Conservation (phyloP, 2,113 vertebrate species). For the Dicentrarchus labrax region DNA sequence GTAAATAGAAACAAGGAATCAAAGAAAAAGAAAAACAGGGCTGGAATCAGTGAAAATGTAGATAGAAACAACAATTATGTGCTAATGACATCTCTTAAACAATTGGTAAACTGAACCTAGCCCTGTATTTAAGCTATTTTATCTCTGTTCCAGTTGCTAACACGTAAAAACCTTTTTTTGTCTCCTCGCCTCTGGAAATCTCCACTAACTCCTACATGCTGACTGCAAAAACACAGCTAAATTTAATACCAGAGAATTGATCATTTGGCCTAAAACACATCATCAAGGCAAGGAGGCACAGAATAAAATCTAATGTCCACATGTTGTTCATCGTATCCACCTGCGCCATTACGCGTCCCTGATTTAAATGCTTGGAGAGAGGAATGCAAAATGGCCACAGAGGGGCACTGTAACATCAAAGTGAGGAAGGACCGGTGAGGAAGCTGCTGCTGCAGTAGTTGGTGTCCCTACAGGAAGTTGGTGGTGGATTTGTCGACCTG, state of each 20-base stretch:
- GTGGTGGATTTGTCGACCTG: conserved; percentile 36
- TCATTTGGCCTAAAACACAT: neutral
- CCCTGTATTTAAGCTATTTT: neutral
- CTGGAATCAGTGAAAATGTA: neutral
- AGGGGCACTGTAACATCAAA: neutral
- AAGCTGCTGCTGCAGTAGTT: neutral
- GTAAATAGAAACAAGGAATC: neutral
- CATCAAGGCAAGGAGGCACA: conserved; percentile 9
- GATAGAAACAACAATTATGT: neutral
- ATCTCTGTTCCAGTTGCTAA: neutral
- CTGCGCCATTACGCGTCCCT: neutral
- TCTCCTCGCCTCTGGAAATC: conserved; percentile 1
- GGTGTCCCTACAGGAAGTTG: conserved; percentile 73
- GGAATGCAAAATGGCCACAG: conserved; percentile 3
- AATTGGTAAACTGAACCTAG: neutral
- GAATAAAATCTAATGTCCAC: neutral
- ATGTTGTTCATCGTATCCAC: neutral
- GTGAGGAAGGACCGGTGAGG: neutral
- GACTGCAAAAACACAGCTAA: neutral
- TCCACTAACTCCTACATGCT: neutral
- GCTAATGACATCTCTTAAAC: neutral
- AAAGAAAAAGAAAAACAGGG: neutral
- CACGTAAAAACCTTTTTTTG: neutral
- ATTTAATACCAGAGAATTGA: neutral
- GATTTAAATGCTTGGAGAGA: neutral